A percentile compares a stretch with the other conserved stretches of the same genome.
phyloP scores from a whole-genome alignment of 2,797 vertebrate species.

The Novumbra hubbsi region DNA sequence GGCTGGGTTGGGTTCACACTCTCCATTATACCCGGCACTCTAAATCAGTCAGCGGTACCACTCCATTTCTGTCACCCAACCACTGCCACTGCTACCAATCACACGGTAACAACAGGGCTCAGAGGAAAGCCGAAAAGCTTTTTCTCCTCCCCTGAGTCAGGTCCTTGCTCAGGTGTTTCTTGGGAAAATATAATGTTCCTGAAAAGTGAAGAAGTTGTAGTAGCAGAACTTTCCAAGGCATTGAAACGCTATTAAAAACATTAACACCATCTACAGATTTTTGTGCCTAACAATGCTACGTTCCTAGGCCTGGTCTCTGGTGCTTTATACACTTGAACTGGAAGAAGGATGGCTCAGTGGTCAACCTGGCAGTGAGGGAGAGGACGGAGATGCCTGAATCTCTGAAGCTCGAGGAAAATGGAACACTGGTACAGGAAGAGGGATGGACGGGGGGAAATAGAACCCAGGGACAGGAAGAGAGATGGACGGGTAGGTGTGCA shows the following conservation, averaged over 20 bases:
- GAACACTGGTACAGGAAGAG: no score
- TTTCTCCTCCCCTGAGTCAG: neutral
- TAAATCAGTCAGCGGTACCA: slow-evolving; percentile 20
- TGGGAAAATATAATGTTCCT: neutral
- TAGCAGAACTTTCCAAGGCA: neutral
- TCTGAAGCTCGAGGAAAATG: neutral
- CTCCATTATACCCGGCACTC: slow-evolving; percentile 10
- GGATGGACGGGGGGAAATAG: neutral
- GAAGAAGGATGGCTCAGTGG: neutral
- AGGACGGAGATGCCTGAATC: neutral
- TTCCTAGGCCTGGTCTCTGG: neutral
- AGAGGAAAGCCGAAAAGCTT: neutral
- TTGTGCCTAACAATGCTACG: neutral
- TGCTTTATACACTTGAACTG: neutral
- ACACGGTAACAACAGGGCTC: neutral
- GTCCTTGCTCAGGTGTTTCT: neutral
- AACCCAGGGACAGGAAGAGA: neutral
- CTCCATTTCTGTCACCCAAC: neutral
- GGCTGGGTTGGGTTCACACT: slow-evolving; percentile 4
- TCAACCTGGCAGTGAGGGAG: neutral
- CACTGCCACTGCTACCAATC: neutral
- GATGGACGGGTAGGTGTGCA: neutral
- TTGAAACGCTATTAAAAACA: no score
- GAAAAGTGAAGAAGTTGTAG: neutral
- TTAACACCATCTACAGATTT: no score